phyloP scores from a whole-genome alignment of 2,113 vertebrate genomes.

The Sebastes schlegelii region DNA sequence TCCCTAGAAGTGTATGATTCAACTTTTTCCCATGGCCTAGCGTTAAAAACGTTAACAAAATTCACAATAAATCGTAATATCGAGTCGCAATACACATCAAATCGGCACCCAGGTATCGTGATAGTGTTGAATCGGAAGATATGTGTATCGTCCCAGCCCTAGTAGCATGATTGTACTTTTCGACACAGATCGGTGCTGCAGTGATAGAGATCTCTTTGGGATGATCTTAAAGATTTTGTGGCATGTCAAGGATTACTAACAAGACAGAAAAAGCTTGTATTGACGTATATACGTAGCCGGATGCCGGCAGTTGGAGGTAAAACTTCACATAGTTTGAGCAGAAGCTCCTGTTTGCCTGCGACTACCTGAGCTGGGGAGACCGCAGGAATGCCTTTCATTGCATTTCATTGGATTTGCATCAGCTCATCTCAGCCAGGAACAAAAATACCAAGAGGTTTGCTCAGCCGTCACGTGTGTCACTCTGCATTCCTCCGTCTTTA shows the following conservation, averaged over 20 bases:
- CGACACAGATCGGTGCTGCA: not conserved
- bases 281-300: not conserved
- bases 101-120: too few relatives aligned
- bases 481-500: conserved; percentile 53
- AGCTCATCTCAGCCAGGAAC: conserved; percentile 20
- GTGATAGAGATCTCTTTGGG: not conserved
- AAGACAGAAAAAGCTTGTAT: not conserved
- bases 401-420: conserved; percentile 43
- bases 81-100: too few relatives aligned
- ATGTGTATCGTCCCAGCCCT: too few relatives aligned
- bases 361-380: conserved; percentile 36
- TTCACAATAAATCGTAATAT: too few relatives aligned
- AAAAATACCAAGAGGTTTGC: conserved; percentile 45
- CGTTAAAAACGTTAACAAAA: too few relatives aligned
- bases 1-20: too few relatives aligned
- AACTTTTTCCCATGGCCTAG: too few relatives aligned
- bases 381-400: conserved; percentile 56
- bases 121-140: too few relatives aligned
- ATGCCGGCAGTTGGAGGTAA: not conserved
- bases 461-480: conserved; percentile 43
- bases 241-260: conserved; percentile 1
- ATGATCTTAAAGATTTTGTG: conserved; percentile 1
- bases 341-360: conserved; percentile 10
- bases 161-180: not conserved
- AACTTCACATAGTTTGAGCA: conserved; percentile 27